Evolutionary conservation across 2,797 vertebrate genomes (phyloP), one percentile per base, ranked within the genome.

Genomic region (Crypturellus tataupa): DNA sequence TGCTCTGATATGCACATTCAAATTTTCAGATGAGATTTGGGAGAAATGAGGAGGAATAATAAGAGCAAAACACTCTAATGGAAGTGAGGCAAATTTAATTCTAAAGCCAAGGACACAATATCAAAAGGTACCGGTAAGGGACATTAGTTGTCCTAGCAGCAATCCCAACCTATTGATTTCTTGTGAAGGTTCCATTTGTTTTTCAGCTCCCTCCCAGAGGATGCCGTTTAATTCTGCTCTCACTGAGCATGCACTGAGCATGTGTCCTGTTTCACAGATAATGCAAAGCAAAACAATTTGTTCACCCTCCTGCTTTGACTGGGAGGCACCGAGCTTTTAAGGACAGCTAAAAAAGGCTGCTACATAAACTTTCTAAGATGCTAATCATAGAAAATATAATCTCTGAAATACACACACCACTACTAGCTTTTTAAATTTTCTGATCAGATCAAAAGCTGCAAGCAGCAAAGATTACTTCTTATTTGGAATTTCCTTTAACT

Each of bases 221-320:
- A 90, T 68, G 90, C 39, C 1, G 2, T 75, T 93, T 90, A 95
- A 89, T 90, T 77, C 84, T 91, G 85, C 56, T 49, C 47, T 49
- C 21, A 89, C 76, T 65, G 82, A 91, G 60, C 87, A 83, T 91
- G 80, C 71, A 95, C 86, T 56, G n/a, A 78, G 55, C 56, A 77
- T 71, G 71, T 72, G 80, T 93, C 87, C 85, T 37, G 79, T 95
- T 97, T 94, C 94, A 94, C 73, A 86, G 94, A 95, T 88, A 95
- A 97, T 87, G 92, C 84, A 96, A 95, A 96, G 81, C 65, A 96
- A 96, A 94, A 93, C 58, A 93, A 89, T 81, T 94, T 94, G 58
- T 73, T 93, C 81, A 89, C 20, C 69, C 67, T 89, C 53, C 42
- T 63, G 51, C 60, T 83, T 85, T 90, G 75, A 90, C 82, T 93